A percentile compares a stretch with the other conserved stretches of the same genome.
These are phyloP conservation scores for Platalea minor DNA, from an alignment of 2,797 vertebrate genomes.

Conservation along the genomic window DNA sequence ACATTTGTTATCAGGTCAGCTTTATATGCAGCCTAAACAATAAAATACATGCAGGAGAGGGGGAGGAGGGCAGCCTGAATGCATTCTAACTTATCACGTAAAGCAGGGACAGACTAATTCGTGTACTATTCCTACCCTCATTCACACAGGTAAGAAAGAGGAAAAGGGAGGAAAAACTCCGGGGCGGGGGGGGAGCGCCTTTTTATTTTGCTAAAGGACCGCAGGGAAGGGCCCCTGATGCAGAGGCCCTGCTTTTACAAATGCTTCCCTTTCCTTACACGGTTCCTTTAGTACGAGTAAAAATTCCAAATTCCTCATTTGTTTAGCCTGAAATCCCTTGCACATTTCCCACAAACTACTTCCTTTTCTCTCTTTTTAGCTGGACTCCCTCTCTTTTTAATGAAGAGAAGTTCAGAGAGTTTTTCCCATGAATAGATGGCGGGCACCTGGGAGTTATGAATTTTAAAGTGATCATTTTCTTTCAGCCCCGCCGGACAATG, in stretches of 20 bases:
- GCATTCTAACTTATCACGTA: conserved; percentile 4
- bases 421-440: conserved; percentile 84
- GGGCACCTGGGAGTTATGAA: conserved; percentile 84
- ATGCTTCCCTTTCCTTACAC: conserved; percentile 69
- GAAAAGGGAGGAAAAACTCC: conserved; percentile 22
- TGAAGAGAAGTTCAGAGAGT: conserved; percentile 85
- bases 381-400: conserved; percentile 82
- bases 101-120: conserved; percentile 34
- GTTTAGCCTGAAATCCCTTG: conserved; percentile 82
- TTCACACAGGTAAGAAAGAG: conserved; percentile 54
- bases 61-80: background rate
- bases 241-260: conserved; percentile 64
- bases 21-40: conserved; percentile 31
- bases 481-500: conserved; percentile 80
- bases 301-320: conserved; percentile 86
- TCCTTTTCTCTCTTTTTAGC: conserved; percentile 83
- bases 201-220: conserved; percentile 56
- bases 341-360: conserved; percentile 86
- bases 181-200: background rate
- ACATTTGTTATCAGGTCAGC: conserved; percentile 35
- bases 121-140: conserved; percentile 2
- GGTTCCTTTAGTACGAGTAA: conserved; percentile 74
- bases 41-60: conserved; percentile 25
- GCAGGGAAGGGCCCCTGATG: conserved; percentile 57
- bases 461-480: conserved; percentile 88